A percentile compares a stretch with the other conserved stretches of the same genome.
Conservation (phyloP, 2,888 invertebrate species). For the Archips crataeganus region DNA sequence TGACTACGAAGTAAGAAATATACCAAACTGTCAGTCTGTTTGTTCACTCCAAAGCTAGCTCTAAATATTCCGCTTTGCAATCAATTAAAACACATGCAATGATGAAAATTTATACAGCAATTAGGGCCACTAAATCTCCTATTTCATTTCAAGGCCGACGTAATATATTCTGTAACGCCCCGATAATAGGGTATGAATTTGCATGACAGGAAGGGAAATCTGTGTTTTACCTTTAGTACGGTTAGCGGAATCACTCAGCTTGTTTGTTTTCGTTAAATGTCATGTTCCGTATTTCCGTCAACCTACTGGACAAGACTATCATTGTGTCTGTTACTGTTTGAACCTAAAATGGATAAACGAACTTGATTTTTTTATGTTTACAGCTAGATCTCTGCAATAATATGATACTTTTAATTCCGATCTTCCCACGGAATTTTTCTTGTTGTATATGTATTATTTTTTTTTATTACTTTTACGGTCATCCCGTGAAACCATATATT, state of each 20-base stretch:
- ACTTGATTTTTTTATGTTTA: too few species aligned
- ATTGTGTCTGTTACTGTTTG: not conserved
- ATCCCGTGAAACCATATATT: too few species aligned
- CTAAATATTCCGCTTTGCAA: not conserved
- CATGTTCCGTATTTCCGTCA: too few species aligned
- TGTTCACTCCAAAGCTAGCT: not conserved
- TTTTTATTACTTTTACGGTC: too few species aligned
- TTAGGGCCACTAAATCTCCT: constrained; percentile 30
- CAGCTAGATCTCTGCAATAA: too few species aligned
- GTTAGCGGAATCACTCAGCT: constrained; percentile 6
- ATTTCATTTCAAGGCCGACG: not conserved
- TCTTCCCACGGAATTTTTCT: too few species aligned
- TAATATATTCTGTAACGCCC: constrained; percentile 15
- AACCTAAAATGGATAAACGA: too few species aligned
- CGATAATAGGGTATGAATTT: constrained; percentile 21
- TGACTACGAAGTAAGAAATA: too few species aligned
- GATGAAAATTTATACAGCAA: constrained; percentile 28
- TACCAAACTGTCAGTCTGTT: not conserved
- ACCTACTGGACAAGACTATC: not conserved
- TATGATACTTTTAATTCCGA: too few species aligned
- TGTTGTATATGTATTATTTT: too few species aligned
- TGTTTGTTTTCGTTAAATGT: not conserved
- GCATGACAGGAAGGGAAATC: constrained; percentile 27
- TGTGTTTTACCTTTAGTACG: constrained; percentile 29
- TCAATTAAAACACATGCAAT: constrained; percentile 25